These are phyloP conservation scores for Peribatodes rhomboidaria DNA, from an alignment of 2,888 invertebrate species.

Conservation along the genomic window DNA sequence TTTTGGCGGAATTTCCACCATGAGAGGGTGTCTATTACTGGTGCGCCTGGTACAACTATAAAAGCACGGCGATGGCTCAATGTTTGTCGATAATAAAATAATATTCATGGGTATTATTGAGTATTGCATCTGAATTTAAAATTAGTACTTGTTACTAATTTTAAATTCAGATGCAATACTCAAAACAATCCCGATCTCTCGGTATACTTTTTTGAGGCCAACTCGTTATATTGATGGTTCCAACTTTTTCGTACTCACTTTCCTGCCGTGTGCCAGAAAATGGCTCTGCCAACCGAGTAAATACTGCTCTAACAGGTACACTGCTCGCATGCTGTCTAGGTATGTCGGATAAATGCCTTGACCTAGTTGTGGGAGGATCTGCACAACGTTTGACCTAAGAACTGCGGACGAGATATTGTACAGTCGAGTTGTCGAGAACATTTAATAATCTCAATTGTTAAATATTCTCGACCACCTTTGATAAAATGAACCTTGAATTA, in stretches of 20 bases:
- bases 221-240: conserved; percentile 2
- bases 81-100: no score
- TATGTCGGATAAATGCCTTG: conserved; percentile 42
- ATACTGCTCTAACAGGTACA: conserved; percentile 15
- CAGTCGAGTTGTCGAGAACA: no score
- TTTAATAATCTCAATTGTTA: no score
- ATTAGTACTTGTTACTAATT: no score
- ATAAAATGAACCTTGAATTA: not conserved
- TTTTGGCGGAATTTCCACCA: no score
- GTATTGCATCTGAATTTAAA: no score
- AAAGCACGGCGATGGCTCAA: no score
- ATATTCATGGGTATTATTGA: no score
- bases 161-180: no score
- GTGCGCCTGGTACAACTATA: no score
- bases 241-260: conserved; percentile 8
- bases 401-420: conserved; percentile 37
- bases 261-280: conserved; percentile 11
- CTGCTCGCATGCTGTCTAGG: conserved; percentile 13
- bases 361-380: conserved; percentile 39
- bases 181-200: not conserved
- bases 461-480: not conserved
- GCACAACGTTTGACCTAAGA: conserved; percentile 31
- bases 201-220: not conserved
- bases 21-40: no score
- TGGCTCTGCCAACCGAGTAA: conserved; percentile 13